These are phyloP conservation scores for Synanthedon vespiformis DNA, from an alignment of 2,888 invertebrate species.

Conservation along the genomic window DNA sequence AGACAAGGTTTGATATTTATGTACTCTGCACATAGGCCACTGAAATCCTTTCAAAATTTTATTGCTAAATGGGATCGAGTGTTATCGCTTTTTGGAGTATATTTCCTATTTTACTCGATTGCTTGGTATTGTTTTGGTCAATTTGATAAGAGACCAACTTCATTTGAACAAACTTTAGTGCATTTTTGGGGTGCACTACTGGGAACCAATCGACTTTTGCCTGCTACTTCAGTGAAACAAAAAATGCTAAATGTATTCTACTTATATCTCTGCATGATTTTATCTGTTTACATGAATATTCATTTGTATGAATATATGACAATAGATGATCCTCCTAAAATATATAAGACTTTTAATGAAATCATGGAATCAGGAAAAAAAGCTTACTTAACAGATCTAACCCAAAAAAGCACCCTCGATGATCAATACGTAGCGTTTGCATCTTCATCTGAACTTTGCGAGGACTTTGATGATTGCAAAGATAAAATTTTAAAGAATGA, in stretches of 20 bases:
- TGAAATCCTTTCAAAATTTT: slow-evolving; percentile 36
- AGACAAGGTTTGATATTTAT: slow-evolving; percentile 37
- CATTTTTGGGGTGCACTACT: slow-evolving; percentile 40
- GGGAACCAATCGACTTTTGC: slow-evolving; percentile 26
- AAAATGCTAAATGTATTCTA: slow-evolving; percentile 37
- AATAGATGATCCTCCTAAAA: slow-evolving; percentile 31
- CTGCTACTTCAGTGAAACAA: slow-evolving; percentile 34
- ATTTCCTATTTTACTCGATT: slow-evolving; percentile 30
- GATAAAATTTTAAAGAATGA: slow-evolving; percentile 19
- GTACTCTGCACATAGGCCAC: slow-evolving; percentile 29
- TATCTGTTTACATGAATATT: slow-evolving; percentile 36
- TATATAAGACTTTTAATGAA: slow-evolving; percentile 29
- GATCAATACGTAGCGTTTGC: slow-evolving; percentile 26
- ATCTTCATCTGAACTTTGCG: slow-evolving; percentile 15
- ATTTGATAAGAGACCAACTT: slow-evolving; percentile 23
- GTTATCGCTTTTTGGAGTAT: slow-evolving; percentile 28
- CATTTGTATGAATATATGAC: slow-evolving; percentile 47
- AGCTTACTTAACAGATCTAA: slow-evolving; percentile 17
- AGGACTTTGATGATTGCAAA: slow-evolving; percentile 31
- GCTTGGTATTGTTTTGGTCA: slow-evolving; percentile 27
- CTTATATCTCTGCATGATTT: slow-evolving; percentile 33
- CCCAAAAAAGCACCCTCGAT: slow-evolving; percentile 18
- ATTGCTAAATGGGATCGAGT: slow-evolving; percentile 23
- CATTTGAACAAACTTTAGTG: slow-evolving; percentile 24
- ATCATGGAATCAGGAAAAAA: slow-evolving; percentile 29